These are phyloP conservation scores for Lacerta agilis DNA, from an alignment of 2,797 vertebrate genomes.

Conservation along the genomic window DNA sequence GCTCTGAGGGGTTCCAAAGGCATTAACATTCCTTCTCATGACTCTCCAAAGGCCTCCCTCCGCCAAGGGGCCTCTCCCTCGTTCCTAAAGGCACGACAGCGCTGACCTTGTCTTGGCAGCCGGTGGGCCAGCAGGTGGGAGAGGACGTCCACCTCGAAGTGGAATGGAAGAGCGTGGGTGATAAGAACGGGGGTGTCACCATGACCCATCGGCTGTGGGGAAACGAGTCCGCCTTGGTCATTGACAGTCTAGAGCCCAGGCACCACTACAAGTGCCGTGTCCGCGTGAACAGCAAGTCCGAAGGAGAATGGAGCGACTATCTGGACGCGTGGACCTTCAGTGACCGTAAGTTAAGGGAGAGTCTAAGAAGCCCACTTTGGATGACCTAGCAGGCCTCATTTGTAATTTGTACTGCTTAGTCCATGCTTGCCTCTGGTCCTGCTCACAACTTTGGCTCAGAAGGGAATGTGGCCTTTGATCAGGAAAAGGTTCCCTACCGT, in stretches of 20 bases:
- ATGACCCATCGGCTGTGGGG: conserved; percentile 70
- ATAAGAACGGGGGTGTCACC: conserved; percentile 59
- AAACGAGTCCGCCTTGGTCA: conserved; percentile 77
- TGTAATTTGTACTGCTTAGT: neutral
- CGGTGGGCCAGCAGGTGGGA: conserved; percentile 74
- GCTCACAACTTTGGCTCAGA: too few species aligned
- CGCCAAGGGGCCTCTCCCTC: conserved; percentile 81
- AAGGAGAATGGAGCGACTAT: conserved; percentile 82
- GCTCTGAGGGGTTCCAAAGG: neutral
- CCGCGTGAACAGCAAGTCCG: conserved; percentile 79
- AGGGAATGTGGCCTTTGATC: too few species aligned
- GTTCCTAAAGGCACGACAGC: conserved; percentile 81
- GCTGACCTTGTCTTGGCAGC: conserved; percentile 84
- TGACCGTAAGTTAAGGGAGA: conserved; percentile 79
- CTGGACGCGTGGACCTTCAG: conserved; percentile 87
- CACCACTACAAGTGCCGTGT: conserved; percentile 84
- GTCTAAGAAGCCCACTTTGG: too few species aligned
- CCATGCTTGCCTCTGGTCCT: too few species aligned
- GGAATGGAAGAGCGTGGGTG: conserved; percentile 74
- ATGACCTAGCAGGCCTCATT: neutral
- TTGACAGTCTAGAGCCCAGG: conserved; percentile 80
- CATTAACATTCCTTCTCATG: conserved; percentile 54
- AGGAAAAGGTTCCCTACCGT: too few species aligned
- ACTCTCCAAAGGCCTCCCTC: conserved; percentile 80
- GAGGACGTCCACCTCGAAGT: conserved; percentile 83